Evolutionary conservation across 2,113 vertebrate genomes (phyloP), one percentile per base, ranked within the genome.

Genomic region (Sander vitreus): DNA sequence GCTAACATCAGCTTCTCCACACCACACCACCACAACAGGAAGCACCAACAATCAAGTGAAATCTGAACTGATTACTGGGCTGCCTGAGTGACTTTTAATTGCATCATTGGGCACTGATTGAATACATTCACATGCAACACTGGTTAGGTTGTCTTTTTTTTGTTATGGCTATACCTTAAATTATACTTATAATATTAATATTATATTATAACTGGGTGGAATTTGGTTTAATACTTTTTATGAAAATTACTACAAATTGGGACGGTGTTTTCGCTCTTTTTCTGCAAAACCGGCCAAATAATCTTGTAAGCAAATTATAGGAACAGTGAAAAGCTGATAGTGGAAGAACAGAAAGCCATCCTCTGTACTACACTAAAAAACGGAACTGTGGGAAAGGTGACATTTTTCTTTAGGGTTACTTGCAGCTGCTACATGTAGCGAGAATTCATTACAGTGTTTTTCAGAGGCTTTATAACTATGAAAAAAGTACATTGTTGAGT

Each of bases 1-100:
- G 85, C 88, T 78, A 70, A 78, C 77, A 90, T 71, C 82, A 87
- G 79, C 85, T 15, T 63, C 88, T 45, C 60, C 50, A 2, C 65
- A 30, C 14, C 73, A 59, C 69, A 57, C 23, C 77, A 27, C 60
- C 50, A 2, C 81, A 64, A n/a, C 72, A 43, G 76, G 58, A 75
- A 3, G 25, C 78, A 6, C 68, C 0, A n/a, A 48, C 83, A 71
- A 59, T 81, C 73, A 43, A 3, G n/a, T 50, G 21, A 59, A 78
- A 81, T 55, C 69, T 81, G 73, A 77, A 33, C 18, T 11, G 6
- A 80, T 80, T 72, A 57, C 76, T 7, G 3, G 66, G 66, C 59
- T 30, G 58, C 63, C 73, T 6, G 36, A 67, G 47, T 30, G 73
- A 88, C 68, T 78, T 73, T 78, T 43, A 78, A 81, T 62, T 72